These are phyloP conservation scores for Morpho helenor DNA, from an alignment of 2,888 invertebrate species.

Conservation along the genomic window DNA sequence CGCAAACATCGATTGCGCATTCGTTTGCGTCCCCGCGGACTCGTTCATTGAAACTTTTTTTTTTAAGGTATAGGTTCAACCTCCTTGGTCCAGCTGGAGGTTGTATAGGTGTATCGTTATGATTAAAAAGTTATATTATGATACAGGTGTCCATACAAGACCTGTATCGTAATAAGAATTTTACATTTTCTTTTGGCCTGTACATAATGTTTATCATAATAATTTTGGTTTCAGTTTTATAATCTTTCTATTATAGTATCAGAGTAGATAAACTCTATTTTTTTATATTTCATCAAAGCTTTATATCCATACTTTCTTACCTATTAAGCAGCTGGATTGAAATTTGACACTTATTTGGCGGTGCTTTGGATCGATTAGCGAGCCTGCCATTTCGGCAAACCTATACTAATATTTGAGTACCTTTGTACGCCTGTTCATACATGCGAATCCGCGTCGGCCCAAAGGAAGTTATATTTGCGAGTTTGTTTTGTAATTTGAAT, in stretches of 20 bases:
- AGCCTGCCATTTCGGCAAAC: conserved; percentile 48
- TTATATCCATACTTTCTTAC: conserved; percentile 3
- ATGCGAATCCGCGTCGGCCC: conserved; percentile 10
- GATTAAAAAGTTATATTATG: too few relatives aligned
- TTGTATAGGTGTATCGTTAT: too few relatives aligned
- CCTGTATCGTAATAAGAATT: background rate
- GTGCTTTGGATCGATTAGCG: conserved; percentile 35
- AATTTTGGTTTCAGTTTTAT: too few relatives aligned
- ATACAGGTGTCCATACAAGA: too few relatives aligned
- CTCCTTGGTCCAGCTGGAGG: too few relatives aligned
- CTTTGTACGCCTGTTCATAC: conserved; percentile 37
- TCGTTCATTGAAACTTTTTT: too few relatives aligned
- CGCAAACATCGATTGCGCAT: too few relatives aligned
- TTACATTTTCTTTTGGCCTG: background rate
- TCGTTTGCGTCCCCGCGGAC: too few relatives aligned
- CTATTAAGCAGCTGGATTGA: conserved; percentile 12
- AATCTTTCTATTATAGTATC: too few relatives aligned
- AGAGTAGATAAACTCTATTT: too few relatives aligned
- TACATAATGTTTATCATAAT: too few relatives aligned
- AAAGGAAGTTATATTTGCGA: conserved; percentile 5
- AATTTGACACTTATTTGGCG: conserved; percentile 21
- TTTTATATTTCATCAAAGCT: background rate
- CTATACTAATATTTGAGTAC: conserved; percentile 52
- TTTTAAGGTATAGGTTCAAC: too few relatives aligned
- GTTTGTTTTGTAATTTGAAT: conserved; percentile 10